Evolutionary conservation across 2,888 invertebrate genomes (phyloP), one percentile per base, ranked within the genome.

Genomic region (Blera fallax): DNA sequence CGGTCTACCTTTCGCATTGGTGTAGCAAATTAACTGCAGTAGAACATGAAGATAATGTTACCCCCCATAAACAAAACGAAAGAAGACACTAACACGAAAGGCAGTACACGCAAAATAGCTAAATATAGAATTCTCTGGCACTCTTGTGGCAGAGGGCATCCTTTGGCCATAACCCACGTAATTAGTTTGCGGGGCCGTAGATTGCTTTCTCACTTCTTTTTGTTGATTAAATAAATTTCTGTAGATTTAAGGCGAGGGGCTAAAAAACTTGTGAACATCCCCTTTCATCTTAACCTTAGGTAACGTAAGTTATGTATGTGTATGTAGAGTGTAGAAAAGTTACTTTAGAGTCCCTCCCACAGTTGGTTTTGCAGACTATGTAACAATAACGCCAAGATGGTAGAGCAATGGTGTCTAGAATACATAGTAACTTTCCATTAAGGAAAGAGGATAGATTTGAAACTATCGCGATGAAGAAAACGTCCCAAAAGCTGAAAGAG

Each of bases 11-110:
- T 37, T 37, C 8, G 21, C 4, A 8, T 32, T n/a, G 40, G 21
- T 27, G 34, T 14, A 50, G 34, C 48, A 65, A 65, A 65, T 65
- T 65, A 65, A 48, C 40, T 56, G 54, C 54, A 69, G 40, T 43
- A 54, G 40, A 37, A 69, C 43, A 43, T 14, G 16, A 43, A 54
- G 29, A 40, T 43, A 29, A 69, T n/a, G 67, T 65, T 52, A 67
- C 37, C 8, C 37, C 8, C 18, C 24, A 16, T 16, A 24, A 54
- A 40, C 27, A 58, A 37, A 21, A 11, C 40, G n/a, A n/a, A 37
- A 60, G 1, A 24, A 40, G 21, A 60, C 24, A 24, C 58, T 6
- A 40, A n/a, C 21, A 37, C 58, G 58, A 54, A 54, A 32, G 29
- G 21, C 16, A 32, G 16, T 54, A 32, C 54, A 54, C 54, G 29